phyloP scores from a whole-genome alignment of 2,113 vertebrate genomes.

The Eclectus roratus region DNA sequence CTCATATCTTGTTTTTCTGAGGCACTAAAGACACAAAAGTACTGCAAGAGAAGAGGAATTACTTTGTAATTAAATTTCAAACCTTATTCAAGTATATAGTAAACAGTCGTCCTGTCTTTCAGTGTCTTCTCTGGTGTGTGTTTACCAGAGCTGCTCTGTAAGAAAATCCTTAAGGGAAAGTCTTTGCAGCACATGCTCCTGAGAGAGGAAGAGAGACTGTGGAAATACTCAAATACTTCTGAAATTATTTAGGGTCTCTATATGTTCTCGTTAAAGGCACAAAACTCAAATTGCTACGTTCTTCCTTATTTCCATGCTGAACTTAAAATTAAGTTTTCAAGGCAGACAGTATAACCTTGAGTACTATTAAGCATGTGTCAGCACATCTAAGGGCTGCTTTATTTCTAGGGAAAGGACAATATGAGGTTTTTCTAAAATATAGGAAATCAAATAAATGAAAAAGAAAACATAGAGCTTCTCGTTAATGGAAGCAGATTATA shows the following conservation, averaged over 20 bases:
- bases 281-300: background rate
- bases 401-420: background rate
- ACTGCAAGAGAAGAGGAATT: background rate
- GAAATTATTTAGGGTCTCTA: background rate
- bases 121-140: background rate
- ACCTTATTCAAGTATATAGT: background rate
- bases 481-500: background rate
- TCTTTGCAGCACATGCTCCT: background rate
- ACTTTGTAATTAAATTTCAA: background rate
- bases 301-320: background rate
- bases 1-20: background rate
- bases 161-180: background rate
- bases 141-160: conserved; percentile 4
- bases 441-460: background rate
- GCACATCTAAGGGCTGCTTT: background rate
- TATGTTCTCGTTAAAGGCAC: background rate
- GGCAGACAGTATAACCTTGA: background rate
- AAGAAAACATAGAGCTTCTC: conserved; percentile 1
- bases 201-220: background rate
- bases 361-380: background rate
- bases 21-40: background rate
- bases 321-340: background rate
- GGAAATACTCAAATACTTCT: conserved; percentile 31
- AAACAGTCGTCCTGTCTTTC: background rate
- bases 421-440: background rate